Evolutionary conservation across 2,888 invertebrate species (phyloP).

Genomic region (Ptilodon capucinus): DNA sequence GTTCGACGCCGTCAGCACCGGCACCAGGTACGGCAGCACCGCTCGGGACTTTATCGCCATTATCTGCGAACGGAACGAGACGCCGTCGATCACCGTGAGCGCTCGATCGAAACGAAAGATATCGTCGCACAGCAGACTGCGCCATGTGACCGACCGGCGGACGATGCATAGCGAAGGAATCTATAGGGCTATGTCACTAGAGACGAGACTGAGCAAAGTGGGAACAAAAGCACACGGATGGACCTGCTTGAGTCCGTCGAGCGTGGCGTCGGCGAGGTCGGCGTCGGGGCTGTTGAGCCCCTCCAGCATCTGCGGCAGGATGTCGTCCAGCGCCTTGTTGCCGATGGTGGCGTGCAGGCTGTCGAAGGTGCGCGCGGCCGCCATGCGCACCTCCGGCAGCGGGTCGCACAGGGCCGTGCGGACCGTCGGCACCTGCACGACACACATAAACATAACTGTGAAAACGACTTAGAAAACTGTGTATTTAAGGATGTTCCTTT

Average conservation of each 20-base stretch:
- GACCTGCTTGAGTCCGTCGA: constrained; percentile 96
- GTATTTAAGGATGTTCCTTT: no score
- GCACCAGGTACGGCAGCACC: constrained; percentile 97
- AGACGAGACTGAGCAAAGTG: no score
- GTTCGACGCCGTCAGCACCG: constrained; percentile 88
- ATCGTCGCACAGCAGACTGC: no score
- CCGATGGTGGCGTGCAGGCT: constrained; percentile 97
- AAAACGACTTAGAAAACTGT: no score
- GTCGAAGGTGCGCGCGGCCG: constrained; percentile 98
- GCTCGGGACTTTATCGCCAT: constrained; percentile 98
- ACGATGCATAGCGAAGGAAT: no score
- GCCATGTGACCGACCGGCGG: no score
- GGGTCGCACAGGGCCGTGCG: constrained; percentile 97
- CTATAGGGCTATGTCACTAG: no score
- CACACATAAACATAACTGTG: constrained; percentile 67
- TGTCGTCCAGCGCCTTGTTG: constrained; percentile 96
- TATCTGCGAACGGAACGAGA: constrained; percentile 76
- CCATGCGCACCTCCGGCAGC: constrained; percentile 94
- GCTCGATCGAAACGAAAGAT: no score
- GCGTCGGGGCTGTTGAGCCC: constrained; percentile 88
- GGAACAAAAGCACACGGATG: no score
- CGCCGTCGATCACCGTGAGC: background rate
- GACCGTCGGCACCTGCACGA: constrained; percentile 90
- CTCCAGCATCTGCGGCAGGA: constrained; percentile 94
- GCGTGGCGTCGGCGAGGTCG: constrained; percentile 91